Conservation (phyloP, 2,113 vertebrate genomes). For the Archilochus colubris region DNA sequence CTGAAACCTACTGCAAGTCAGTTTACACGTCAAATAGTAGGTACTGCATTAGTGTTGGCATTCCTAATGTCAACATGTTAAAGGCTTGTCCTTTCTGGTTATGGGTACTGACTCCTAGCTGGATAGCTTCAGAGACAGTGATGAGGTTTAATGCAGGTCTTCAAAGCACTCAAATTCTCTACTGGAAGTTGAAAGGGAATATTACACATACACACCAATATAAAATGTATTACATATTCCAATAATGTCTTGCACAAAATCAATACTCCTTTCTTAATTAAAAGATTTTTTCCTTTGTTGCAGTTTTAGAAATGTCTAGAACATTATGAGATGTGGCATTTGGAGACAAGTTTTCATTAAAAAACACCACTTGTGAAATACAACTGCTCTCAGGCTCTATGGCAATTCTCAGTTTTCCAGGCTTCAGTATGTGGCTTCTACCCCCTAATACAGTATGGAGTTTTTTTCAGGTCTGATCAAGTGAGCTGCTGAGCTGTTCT, state of each 20-base stretch:
- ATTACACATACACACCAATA: neutral
- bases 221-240: neutral
- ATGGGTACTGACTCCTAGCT: neutral
- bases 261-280: neutral
- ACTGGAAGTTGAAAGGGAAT: neutral
- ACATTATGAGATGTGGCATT: neutral
- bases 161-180: neutral
- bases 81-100: neutral
- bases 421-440: neutral
- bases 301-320: neutral
- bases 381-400: neutral
- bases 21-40: neutral
- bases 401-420: neutral
- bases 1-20: neutral
- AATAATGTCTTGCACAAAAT: neutral
- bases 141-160: neutral
- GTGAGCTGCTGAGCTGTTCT: neutral
- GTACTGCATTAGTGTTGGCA: accelerated
- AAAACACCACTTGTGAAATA: neutral
- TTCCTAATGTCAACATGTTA: neutral
- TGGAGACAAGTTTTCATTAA: neutral
- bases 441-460: accelerated
- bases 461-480: neutral
- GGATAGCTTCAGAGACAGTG: neutral
- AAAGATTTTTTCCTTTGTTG: neutral